Base-by-base conservation (phyloP, 1,140 invertebrate species). In the Acyrthosiphon pisum region DNA sequence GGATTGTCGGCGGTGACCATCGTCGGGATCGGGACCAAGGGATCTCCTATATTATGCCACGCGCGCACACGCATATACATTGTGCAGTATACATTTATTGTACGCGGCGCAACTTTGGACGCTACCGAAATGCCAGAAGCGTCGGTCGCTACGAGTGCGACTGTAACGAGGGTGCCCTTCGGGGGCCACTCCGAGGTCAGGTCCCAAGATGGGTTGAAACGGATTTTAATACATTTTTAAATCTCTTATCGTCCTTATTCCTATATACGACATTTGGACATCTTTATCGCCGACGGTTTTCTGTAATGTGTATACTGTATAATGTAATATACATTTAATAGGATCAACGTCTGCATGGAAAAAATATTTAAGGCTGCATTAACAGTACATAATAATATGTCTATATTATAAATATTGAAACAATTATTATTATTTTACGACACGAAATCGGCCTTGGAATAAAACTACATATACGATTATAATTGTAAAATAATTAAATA, bases 151-250 rank as follows among this genome's bases (percentile, higher is more conserved):
- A n/a, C 60, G 9, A 68, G 9, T n/a, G 60, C n/a, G 30, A n/a
- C n/a, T 6, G 60, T 76, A 76, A 76, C 60, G 60, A 76, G 4
- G 60, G 60, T n/a, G n/a, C 60, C 30, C 30, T 76, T n/a, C 30
- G 4, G 60, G 60, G n/a, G 60, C n/a, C 60, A 76, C 60, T 68
- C 60, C 30, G 60, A 76, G 60, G 60, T 76, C 60, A 68, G 30
- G 30, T 6, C 60, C 30, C 60, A 6, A 76, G n/a, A 76, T 76
- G 14, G 60, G 60, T n/a, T 14, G 60, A 76, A 76, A 76, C 60
- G 60, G 60, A 76, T 76, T 76, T 76, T n/a, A 76, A 76, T n/a
- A n/a, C n/a, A 76, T 76, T 76, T 76, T 76, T n/a, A 76, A 76
- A 76, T 76, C 14, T 76, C 60, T 76, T n/a, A n/a, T n/a, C 60